Percentiles rank a stretch among this genome's conserved stretches.
These are phyloP conservation scores for Phyllotis vaccarum DNA, from an alignment of 2,797 vertebrate genomes.

Conservation along the genomic window DNA sequence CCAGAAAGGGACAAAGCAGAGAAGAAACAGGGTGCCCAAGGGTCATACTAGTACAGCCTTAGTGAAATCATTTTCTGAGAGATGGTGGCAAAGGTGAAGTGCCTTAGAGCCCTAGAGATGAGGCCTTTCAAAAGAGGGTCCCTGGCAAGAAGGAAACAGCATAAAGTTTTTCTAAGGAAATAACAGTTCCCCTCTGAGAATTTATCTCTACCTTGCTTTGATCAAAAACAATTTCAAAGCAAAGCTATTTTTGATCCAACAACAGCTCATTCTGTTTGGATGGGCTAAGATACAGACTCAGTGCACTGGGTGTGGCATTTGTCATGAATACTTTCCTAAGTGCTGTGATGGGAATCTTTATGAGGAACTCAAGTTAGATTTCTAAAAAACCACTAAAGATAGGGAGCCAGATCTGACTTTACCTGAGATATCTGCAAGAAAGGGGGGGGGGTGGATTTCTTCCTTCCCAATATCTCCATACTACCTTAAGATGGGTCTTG, in stretches of 20 bases:
- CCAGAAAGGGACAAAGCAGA: neutral
- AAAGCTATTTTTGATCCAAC: conserved; percentile 4
- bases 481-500: neutral
- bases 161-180: neutral
- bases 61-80: conserved; percentile 28
- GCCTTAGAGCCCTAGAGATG: neutral
- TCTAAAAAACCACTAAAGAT: neutral
- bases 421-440: neutral
- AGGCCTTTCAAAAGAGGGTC: neutral
- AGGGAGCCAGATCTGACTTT: neutral
- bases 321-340: neutral
- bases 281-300: neutral
- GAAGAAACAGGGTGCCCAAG: neutral
- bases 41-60: too few species aligned
- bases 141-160: neutral
- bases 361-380: neutral
- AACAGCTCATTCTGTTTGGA: neutral
- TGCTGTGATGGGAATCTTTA: neutral
- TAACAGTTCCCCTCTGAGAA: neutral
- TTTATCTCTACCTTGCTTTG: neutral
- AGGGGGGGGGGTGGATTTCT: neutral
- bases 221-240: conserved; percentile 33
- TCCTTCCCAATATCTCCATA: neutral
- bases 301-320: neutral
- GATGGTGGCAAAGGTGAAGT: neutral